phyloP scores from a whole-genome alignment of 2,888 invertebrate genomes.

The Sclerodermus sp. region DNA sequence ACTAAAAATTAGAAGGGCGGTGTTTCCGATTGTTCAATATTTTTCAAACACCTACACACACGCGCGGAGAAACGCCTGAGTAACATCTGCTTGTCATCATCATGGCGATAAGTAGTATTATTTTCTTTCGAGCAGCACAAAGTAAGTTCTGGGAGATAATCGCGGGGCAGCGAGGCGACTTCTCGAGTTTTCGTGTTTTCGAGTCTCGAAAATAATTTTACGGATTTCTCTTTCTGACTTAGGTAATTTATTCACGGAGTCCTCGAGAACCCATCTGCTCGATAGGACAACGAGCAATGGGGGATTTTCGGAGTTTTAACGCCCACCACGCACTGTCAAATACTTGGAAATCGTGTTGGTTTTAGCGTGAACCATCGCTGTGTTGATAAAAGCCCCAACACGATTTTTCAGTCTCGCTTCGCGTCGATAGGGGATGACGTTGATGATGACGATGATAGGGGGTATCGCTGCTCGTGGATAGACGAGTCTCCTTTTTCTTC shows the following conservation, averaged over 20 bases:
- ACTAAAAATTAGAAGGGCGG: background rate
- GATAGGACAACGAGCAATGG: too few species aligned
- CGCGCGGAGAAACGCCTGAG: slow-evolving; percentile 11
- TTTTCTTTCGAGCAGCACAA: background rate
- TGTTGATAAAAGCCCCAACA: too few species aligned
- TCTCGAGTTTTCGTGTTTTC: background rate
- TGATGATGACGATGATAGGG: too few species aligned
- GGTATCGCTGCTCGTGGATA: too few species aligned
- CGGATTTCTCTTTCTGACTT: slow-evolving; percentile 29
- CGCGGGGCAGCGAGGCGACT: background rate
- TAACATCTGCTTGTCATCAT: slow-evolving; percentile 2
- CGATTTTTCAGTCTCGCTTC: slow-evolving; percentile 38
- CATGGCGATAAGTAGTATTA: too few species aligned
- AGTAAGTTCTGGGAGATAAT: background rate
- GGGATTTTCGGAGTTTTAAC: slow-evolving; percentile 17
- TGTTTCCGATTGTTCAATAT: slow-evolving; percentile 25
- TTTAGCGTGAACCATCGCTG: too few species aligned
- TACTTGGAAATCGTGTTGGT: too few species aligned
- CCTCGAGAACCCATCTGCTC: background rate
- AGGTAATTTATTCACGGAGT: slow-evolving; percentile 20
- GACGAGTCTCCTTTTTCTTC: too few species aligned
- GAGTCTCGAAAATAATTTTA: slow-evolving; percentile 25
- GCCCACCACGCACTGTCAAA: slow-evolving; percentile 17
- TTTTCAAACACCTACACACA: slow-evolving; percentile 3
- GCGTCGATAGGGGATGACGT: slow-evolving; percentile 16